Conservation (phyloP, 1,140 invertebrate species). For the Drosophila persimilis region DNA sequence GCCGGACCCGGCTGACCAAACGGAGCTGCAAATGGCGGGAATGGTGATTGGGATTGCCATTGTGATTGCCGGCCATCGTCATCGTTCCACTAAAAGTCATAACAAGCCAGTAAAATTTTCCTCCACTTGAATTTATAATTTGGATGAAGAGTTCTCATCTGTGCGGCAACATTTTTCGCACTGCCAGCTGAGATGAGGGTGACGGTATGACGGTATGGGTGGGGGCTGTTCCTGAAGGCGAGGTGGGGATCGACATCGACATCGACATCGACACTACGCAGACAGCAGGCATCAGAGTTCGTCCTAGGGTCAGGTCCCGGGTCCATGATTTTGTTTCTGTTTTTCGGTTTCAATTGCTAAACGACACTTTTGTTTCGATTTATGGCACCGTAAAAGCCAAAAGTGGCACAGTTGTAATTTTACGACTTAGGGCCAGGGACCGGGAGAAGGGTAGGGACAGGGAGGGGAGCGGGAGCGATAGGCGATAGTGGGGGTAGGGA, state of each 20-base stretch:
- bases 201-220: neutral
- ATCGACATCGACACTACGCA: neutral
- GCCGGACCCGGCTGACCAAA: constrained; percentile 16
- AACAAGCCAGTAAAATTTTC: too few species aligned
- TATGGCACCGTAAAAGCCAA: constrained; percentile 63
- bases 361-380: constrained; percentile 70
- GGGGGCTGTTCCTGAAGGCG: too few species aligned
- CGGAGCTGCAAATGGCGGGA: constrained; percentile 11
- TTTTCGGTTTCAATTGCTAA: constrained; percentile 58
- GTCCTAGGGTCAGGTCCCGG: constrained; percentile 4
- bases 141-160: constrained; percentile 6
- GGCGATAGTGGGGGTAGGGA: neutral
- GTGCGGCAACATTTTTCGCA: constrained; percentile 8
- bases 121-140: too few species aligned
- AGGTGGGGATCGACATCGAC: too few species aligned
- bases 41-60: constrained; percentile 5
- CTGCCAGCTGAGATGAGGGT: neutral
- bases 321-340: constrained; percentile 6
- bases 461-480: too few species aligned
- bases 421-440: constrained; percentile 29
- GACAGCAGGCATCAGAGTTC: constrained; percentile 5
- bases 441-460: too few species aligned
- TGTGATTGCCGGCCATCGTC: too few species aligned
- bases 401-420: constrained; percentile 66
- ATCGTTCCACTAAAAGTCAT: neutral